These are phyloP conservation scores for Platyrinchus mystaceus DNA, from an alignment of 2,797 vertebrate species.

Conservation along the genomic window DNA sequence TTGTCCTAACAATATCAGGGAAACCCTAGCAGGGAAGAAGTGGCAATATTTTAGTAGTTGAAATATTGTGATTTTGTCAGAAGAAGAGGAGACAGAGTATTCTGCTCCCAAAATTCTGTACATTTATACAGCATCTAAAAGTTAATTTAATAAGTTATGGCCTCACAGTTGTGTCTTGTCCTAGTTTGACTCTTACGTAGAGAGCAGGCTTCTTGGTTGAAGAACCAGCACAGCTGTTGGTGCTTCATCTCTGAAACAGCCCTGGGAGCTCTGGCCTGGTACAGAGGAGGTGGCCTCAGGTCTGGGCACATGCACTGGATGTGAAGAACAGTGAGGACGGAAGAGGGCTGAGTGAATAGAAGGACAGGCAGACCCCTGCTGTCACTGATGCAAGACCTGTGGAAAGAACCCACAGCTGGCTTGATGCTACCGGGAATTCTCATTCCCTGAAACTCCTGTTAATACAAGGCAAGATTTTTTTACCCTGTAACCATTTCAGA, in stretches of 20 bases:
- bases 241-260: neutral
- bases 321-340: neutral
- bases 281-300: neutral
- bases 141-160: constrained; percentile 66
- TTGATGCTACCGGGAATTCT: neutral
- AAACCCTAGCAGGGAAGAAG: constrained; percentile 40
- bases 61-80: constrained; percentile 43
- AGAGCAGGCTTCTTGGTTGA: neutral
- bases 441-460: neutral
- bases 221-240: neutral
- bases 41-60: constrained; percentile 62
- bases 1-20: constrained; percentile 50
- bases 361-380: neutral
- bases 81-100: constrained; percentile 4
- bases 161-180: neutral
- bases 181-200: neutral
- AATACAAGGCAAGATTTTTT: neutral
- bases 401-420: neutral
- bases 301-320: neutral
- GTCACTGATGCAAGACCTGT: neutral
- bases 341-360: neutral
- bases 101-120: constrained; percentile 13
- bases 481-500: neutral
- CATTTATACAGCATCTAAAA: neutral
- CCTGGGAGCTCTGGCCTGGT: neutral